Conservation (phyloP, 2,888 invertebrate genomes). For the Mechanitis messenoides region DNA sequence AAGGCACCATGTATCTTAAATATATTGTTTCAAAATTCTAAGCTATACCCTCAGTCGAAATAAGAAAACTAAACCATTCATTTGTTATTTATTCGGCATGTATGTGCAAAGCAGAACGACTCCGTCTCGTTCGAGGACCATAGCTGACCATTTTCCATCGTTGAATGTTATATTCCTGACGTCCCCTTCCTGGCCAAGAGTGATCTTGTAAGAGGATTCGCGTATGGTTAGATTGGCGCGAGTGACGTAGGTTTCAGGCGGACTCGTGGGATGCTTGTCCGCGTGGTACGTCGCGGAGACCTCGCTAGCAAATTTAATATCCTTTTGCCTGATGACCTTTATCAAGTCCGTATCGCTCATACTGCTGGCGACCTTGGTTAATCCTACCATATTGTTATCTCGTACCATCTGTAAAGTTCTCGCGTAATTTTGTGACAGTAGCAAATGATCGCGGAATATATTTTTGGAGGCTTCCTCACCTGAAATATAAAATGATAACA, state of each 20-base stretch:
- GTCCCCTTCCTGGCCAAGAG: conserved; percentile 29
- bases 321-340: conserved; percentile 14
- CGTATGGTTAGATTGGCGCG: conserved; percentile 30
- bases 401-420: conserved; percentile 20
- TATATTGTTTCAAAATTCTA: no score
- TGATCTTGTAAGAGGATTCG: conserved; percentile 8
- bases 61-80: no score
- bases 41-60: no score
- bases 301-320: conserved; percentile 27
- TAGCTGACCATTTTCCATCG: conserved; percentile 15
- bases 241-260: conserved; percentile 23
- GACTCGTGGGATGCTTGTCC: conserved; percentile 30
- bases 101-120: conserved; percentile 30
- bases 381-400: conserved; percentile 28
- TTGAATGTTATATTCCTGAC: conserved; percentile 24
- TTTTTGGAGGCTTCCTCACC: conserved; percentile 24
- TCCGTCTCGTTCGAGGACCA: conserved; percentile 30
- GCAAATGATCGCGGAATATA: conserved; percentile 20
- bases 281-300: conserved; percentile 31
- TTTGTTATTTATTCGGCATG: conserved; percentile 12
- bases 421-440: conserved; percentile 23
- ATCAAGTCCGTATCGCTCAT: conserved; percentile 23
- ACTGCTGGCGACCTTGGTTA: conserved; percentile 14
- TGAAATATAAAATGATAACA: conserved; percentile 13
- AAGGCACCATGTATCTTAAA: no score